Evolutionary conservation across 2,888 invertebrate genomes (phyloP), one percentile per base, ranked within the genome.

Genomic region (Catocala nupta): DNA sequence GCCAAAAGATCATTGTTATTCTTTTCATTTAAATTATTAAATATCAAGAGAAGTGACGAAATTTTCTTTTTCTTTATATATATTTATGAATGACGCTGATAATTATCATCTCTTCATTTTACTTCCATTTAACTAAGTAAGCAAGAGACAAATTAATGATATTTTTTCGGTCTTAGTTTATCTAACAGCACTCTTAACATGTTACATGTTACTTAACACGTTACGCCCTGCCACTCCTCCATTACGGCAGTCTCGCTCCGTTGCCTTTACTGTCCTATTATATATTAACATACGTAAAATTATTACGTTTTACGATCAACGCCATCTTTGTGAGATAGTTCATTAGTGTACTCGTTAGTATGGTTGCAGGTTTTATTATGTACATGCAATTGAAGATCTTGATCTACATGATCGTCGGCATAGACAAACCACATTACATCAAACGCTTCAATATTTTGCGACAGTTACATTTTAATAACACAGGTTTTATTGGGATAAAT

Each of bases 221-320:
- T 90, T 86, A 87, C 90, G 90, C 84, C 81, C 83, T 86, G 88
- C 75, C 88, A 85, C 75, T 74, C 83, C 76, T 83, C 88, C 88
- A 91, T 91, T 90, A 91, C 87, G 71, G 75, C 78, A 77, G 87
- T 79, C 71, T 77, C 88, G 93, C 84, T 91, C 85, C 84, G 90
- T 73, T 88, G 92, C 75, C 68, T 89, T 85, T 86, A 87, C 88
- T 90, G 88, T 92, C 88, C 91, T 89, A 91, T 91, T 90, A 89
- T 89, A 90, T 89, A 88, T 89, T 85, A 77, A 76, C 78, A 78
- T 78, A 78, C 71, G 76, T 77, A 74, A 74, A 68, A 77, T 77
- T 77, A 77, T 78, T 72, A 76, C 70, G 72, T 77, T 76, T 78
- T 74, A 76, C 59, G 72, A 65, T 63, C 65, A 57, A 56, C 55